phyloP scores from a whole-genome alignment of 1,140 invertebrate genomes.

The Mactra quadrangularis region DNA sequence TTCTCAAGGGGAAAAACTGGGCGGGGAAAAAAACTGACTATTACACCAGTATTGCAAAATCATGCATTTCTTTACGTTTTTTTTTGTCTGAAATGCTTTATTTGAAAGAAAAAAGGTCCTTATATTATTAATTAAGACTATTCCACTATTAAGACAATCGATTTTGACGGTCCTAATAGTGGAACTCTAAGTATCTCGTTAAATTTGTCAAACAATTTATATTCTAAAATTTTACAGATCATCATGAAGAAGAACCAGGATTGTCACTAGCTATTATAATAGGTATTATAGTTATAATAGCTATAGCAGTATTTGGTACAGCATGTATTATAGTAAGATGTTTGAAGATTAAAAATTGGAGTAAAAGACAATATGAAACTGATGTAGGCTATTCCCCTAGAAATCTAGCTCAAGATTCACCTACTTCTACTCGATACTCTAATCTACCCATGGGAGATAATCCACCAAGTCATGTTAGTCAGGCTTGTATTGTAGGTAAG shows the following conservation, averaged over 20 bases:
- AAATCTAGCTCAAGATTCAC: slow-evolving; percentile 17
- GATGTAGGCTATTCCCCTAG: neutral
- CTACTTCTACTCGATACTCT: slow-evolving; percentile 24
- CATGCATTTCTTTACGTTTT: too few species aligned
- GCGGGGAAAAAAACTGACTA: too few species aligned
- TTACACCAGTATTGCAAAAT: too few species aligned
- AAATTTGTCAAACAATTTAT: too few species aligned
- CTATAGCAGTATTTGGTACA: slow-evolving; percentile 2
- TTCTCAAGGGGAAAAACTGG: too few species aligned
- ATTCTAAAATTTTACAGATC: too few species aligned
- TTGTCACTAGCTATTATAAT: slow-evolving; percentile 20
- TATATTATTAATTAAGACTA: too few species aligned
- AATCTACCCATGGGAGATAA: slow-evolving; percentile 24
- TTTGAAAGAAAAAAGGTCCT: too few species aligned
- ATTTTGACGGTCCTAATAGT: too few species aligned
- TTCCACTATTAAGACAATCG: too few species aligned
- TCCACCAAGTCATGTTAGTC: slow-evolving; percentile 8
- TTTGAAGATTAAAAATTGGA: slow-evolving; percentile 23
- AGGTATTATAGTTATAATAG: slow-evolving; percentile 14
- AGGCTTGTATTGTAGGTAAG: slow-evolving; percentile 56
- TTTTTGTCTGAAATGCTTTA: too few species aligned
- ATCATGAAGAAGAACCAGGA: neutral
- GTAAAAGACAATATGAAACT: slow-evolving; percentile 20
- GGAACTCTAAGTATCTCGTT: too few species aligned
- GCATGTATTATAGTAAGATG: slow-evolving; percentile 22